Percentiles rank a stretch among this genome's conserved stretches.
phyloP scores from a whole-genome alignment of 2,888 invertebrate genomes.

The Nomada ferruginata region DNA sequence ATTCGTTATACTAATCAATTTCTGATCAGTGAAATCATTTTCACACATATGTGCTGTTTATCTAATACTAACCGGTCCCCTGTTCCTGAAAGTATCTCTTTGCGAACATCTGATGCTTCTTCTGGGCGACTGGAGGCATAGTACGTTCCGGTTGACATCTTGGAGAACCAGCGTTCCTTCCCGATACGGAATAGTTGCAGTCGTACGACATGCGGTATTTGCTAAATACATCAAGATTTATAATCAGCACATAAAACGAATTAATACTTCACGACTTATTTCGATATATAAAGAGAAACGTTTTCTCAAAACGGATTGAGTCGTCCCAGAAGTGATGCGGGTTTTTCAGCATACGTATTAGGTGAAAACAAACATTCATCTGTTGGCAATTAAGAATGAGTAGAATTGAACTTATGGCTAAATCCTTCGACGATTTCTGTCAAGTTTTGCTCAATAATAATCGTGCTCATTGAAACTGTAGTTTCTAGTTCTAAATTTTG shows the following conservation, averaged over 20 bases:
- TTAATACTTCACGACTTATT: neutral
- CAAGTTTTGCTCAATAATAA: too few relatives aligned
- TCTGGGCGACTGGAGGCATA: conserved; percentile 90
- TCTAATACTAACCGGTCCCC: conserved; percentile 74
- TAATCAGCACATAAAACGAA: neutral
- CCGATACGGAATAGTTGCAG: conserved; percentile 87
- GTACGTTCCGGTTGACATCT: conserved; percentile 85
- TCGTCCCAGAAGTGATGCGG: too few relatives aligned
- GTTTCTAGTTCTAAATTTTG: too few relatives aligned
- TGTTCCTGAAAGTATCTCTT: conserved; percentile 92
- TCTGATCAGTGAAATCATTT: too few relatives aligned
- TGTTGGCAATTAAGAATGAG: too few relatives aligned
- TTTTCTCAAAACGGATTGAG: neutral
- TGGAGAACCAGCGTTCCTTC: conserved; percentile 81
- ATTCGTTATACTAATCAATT: too few relatives aligned
- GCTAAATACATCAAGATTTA: conserved; percentile 77
- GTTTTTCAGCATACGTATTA: too few relatives aligned
- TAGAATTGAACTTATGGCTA: too few relatives aligned
- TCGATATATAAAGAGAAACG: neutral
- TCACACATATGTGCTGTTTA: neutral
- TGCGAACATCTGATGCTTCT: conserved; percentile 97
- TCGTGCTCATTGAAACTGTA: too few relatives aligned
- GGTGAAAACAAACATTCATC: too few relatives aligned
- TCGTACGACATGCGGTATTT: conserved; percentile 90
- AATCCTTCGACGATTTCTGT: too few relatives aligned